Evolutionary conservation across 2,113 vertebrate species (phyloP), one percentile per base, ranked within the genome.

Genomic region (Calonectris borealis): DNA sequence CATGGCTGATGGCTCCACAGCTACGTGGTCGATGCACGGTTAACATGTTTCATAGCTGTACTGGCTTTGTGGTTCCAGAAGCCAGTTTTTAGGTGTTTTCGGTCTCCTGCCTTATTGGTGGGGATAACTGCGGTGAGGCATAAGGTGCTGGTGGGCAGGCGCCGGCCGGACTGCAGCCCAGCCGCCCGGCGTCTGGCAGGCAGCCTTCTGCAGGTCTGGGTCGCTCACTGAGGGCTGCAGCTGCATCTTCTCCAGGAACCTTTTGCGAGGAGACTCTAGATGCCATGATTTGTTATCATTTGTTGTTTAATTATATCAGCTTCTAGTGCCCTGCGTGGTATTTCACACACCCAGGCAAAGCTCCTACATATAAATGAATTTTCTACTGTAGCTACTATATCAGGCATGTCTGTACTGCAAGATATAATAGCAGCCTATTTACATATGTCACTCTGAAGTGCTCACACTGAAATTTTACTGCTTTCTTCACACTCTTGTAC

Each of bases 401-500:
- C 48, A 68, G 92, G 49, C 65, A 6, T 31, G 75, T 77, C 89
- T 80, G 78, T 44, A 44, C 83, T 18, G 55, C 49, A 27, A 86
- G 81, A 65, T 52, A 62, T 24, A 94, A 94, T 29, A 75, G 40
- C 81, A 92, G 49, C 55, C 58, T 96, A 61, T 87, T 96, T 96
- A 69, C 72, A 80, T 88, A 84, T 93, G 94, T 93, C 89, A 29
- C 62, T 95, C 62, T 77, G 58, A 89, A 96, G 77, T 44, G 29
- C 86, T 97, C 29, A 73, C 22, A 3, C 12, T 18, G 73, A 95
- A 91, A 90, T 95, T 98, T 97, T 94, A 91, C 82, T 93, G 89
- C 93, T 97, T 96, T 97, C 90, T 96, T 97, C 96, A 90, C 82
- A 96, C 86, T 89, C 93, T 96, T 94, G 54, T 80, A 73, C 94